Evolutionary conservation across 2,113 vertebrate species (phyloP).

Genomic region (mouse (Mus musculus)): DNA sequence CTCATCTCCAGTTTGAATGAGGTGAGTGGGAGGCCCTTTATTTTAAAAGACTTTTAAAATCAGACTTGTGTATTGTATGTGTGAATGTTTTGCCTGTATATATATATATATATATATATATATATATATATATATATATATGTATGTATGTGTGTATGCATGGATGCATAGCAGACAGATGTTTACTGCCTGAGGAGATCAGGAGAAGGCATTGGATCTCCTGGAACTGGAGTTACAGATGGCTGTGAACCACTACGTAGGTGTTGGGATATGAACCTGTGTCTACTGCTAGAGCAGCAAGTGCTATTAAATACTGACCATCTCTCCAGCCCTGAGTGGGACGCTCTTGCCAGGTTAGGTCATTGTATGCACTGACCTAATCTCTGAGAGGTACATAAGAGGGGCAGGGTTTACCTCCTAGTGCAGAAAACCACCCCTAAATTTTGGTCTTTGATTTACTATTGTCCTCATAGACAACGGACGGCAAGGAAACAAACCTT

Average conservation of each 20-base stretch:
- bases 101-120: neutral
- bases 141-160: neutral
- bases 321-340: neutral
- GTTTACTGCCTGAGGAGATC: neutral
- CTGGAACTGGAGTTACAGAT: neutral
- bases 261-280: no score
- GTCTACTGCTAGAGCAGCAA: neutral
- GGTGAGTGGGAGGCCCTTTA: constrained; percentile 84
- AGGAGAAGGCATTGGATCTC: neutral
- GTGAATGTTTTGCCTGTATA: neutral
- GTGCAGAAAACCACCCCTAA: neutral
- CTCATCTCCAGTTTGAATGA: constrained; percentile 97
- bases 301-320: neutral
- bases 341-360: neutral
- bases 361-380: no score
- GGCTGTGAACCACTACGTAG: no score
- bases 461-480: neutral
- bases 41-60: neutral
- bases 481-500: neutral
- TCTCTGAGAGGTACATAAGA: neutral
- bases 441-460: neutral
- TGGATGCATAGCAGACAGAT: neutral
- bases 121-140: neutral
- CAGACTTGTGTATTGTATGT: neutral
- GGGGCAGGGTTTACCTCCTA: fast-evolving